Evolutionary conservation across 2,888 invertebrate species (phyloP), one percentile per base, ranked within the genome.

Genomic region (Teleiodes luculella): DNA sequence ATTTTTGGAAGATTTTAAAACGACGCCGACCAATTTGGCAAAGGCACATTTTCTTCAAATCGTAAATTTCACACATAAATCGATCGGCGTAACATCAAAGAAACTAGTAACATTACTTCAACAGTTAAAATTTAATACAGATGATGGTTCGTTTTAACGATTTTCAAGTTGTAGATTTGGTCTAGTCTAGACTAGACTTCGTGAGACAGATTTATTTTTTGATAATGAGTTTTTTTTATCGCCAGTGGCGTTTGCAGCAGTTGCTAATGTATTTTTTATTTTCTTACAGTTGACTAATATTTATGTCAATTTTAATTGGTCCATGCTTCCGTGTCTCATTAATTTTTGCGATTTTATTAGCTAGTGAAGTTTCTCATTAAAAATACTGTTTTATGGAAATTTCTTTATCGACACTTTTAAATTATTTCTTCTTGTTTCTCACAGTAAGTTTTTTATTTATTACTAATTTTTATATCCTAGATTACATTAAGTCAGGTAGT

Each of bases 1-100:
- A 48, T 16, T 31, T 41, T 41, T 18, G 39, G 39, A 41, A 41
- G 39, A 35, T 41, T 58, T 58, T 59, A 56, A 60, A 63, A 63
- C 58, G 63, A 52, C 53, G 61, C 59, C 60, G 61, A 61, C 63
- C 48, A 64, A 74, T 71, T 72, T 67, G 61, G 62, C 66, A 64
- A 56, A 60, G 58, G 50, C 58, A 58, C 54, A 55, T 65, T 67
- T 62, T 61, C 57, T 57, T 35, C n/a, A 11, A 35, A 35, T 35
- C 35, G 35, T 39, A 39, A 14, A 45, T 45, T 45, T 45, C 45
- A 45, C 45, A 28, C 45, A 2, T 45, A 28, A 28, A 28, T n/a
- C 14, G 10, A 20, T 45, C 35, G 13, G n/a, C 14, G 45, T 16
- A 3, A 11, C 18, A 41, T 41, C 20, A 41, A 20, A 41, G 39